Evolutionary conservation across 1,140 invertebrate species (phyloP), one percentile per base, ranked within the genome.

Genomic region (Goniozus legneri): DNA sequence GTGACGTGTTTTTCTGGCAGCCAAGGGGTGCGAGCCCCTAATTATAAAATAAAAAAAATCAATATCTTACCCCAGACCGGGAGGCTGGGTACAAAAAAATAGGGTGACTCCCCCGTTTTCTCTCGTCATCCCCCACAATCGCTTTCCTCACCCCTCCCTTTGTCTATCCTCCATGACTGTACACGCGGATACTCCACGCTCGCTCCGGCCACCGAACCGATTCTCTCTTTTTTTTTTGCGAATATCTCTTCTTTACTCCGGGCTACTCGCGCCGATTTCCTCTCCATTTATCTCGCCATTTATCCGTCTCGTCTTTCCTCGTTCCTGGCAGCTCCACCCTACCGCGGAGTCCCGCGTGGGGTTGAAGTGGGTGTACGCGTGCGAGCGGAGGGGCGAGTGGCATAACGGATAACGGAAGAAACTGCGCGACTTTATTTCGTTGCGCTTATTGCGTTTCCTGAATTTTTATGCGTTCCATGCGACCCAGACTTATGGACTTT

Each of bases 31-130:
- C 60, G 62, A 69, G 64, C 64, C 71, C 69, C 71, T 74, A 74
- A 74, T 76, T 76, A 76, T 76, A 76, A 76, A 76, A 74, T 76
- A 76, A 74, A 76, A 62, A 71, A 76, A 74, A 76, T 74, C 71
- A 76, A 76, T 75, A 76, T 73, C 69, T 69, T 73, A 69, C 71
- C 72, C 71, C 62, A 69, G 62, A 44, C 52, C 33, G 44, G 49
- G 52, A 69, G 62, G 42, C 52, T 32, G 44, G 49, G 52, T 56
- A 63, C 51, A 61, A 72, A 71, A 72, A 76, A 74, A 66, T 67
- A 70, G 73, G 71, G 71, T 70, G 68, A 65, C 67, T 71, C 61
- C 58, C 68, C 64, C 56, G 35, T 37, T 37, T 39, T 49, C 46
- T 54, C 46, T 54, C 43, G 48, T 50, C 52, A 54, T 50, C 42